Conservation (phyloP, 1,140 invertebrate species). For the Drosophila serrata region DNA sequence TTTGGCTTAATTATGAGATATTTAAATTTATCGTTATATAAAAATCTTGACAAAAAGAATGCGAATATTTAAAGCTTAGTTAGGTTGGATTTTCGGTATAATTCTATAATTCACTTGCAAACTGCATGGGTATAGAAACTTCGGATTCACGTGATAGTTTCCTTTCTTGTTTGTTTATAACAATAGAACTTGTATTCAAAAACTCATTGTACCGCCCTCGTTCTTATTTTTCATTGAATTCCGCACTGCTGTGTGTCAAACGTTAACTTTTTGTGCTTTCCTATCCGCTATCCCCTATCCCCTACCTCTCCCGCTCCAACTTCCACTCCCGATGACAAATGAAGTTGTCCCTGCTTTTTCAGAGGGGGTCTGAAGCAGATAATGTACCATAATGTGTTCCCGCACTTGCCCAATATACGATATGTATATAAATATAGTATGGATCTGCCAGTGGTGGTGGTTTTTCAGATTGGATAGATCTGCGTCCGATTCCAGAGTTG, state of each 20-base stretch:
- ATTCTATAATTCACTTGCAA: too few relatives aligned
- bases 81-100: too few relatives aligned
- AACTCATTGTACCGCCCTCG: constrained; percentile 43
- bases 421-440: not conserved
- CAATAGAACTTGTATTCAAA: not conserved
- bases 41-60: too few relatives aligned
- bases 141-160: too few relatives aligned
- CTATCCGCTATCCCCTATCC: constrained; percentile 13
- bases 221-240: constrained; percentile 60
- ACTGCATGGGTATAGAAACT: too few relatives aligned
- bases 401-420: constrained; percentile 47
- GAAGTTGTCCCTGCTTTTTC: constrained; percentile 53
- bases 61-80: too few relatives aligned
- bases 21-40: too few relatives aligned
- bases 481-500: constrained; percentile 25
- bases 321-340: constrained; percentile 35
- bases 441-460: constrained; percentile 46
- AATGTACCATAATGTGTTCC: constrained; percentile 73
- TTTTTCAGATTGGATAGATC: constrained; percentile 26
- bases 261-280: constrained; percentile 54
- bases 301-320: constrained; percentile 2
- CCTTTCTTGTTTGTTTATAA: not conserved
- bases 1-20: too few relatives aligned
- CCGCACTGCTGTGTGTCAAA: constrained; percentile 56
- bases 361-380: constrained; percentile 46